A percentile compares a stretch with the other conserved stretches of the same genome.
Evolutionary conservation across 2,797 vertebrate species (phyloP).

Genomic region (Nyctibius grandis): DNA sequence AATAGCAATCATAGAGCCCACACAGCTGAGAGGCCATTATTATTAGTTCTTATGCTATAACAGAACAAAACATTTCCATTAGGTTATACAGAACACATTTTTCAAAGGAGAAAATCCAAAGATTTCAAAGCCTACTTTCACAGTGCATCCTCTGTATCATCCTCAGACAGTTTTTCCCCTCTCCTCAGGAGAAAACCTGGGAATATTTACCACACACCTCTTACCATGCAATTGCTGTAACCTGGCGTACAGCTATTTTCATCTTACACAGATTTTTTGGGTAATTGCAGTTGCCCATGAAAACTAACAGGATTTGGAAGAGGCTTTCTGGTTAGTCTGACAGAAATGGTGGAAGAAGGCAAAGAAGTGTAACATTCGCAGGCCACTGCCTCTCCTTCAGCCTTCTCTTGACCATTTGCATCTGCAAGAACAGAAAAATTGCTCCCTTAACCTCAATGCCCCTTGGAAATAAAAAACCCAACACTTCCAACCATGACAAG

Average conservation of each 20-base stretch:
- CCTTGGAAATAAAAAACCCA: neutral
- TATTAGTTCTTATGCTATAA: neutral
- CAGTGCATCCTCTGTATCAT: neutral
- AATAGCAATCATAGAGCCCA: neutral
- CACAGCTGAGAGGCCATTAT: neutral
- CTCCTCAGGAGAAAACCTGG: neutral
- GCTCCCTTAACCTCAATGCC: neutral
- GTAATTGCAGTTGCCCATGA: neutral
- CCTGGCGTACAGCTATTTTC: neutral
- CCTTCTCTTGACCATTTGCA: neutral
- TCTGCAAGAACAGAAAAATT: neutral
- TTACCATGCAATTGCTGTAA: neutral
- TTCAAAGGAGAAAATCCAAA: neutral
- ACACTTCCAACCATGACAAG: neutral
- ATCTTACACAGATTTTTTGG: neutral
- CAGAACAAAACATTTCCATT: neutral
- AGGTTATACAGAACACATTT: neutral
- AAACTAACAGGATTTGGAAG: neutral
- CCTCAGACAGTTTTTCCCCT: neutral
- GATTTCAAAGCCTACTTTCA: neutral
- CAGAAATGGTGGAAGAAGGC: neutral
- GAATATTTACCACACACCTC: neutral
- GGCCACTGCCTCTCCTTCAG: neutral
- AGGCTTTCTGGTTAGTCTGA: neutral
- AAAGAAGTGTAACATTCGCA: neutral